Base-by-base conservation (phyloP, 2,113 vertebrate species). In the Dipodomys spectabilis region DNA sequence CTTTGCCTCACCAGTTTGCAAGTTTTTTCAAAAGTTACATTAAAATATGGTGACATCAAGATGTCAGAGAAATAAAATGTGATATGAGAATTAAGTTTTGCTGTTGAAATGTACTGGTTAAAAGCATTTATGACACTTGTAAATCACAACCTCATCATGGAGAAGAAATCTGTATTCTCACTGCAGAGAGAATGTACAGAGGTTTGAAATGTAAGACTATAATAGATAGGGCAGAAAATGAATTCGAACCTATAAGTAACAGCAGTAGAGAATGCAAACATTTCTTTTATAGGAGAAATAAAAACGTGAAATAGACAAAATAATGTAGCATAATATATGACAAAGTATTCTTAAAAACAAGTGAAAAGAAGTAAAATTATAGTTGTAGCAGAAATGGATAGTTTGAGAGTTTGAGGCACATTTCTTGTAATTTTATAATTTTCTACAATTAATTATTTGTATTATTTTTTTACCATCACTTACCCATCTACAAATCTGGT, bases 291-390 rank as follows among this genome's bases (percentile, higher is more conserved):
- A 5, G 28, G 45, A 75, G 9, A 57, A 16, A 77, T 88, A 35
- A 91, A n/a, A 91, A 88, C 16, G 81, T 57, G n/a, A 84, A 84
- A 84, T n/a, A 80, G 49, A 82, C 57, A 80, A 0, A n/a, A 27
- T 73, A 82, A 88, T 72, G 15, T 69, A 65, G 82, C 25, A 65
- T 84, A 82, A 85, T 82, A 49, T 57, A 22, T 10, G 82, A 90
- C 6, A 94, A 85, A 71, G 30, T 60, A 57, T 39, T 88, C 35
- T 88, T 73, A 8, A 86, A 91, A 92, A 82, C 8, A 60, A 91
- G 91, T 22, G 0, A 65, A 35, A 69, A 19, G 7, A 57, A 85
- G 28, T 88, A 91, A 77, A 72, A 88, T 57, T 57, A 57, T 16
- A 57, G 53, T 57, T 57, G 15, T 18, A 57, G 53, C 53, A 57